These are phyloP conservation scores for Acyrthosiphon pisum DNA, from an alignment of 1,140 invertebrate species.

Conservation along the genomic window DNA sequence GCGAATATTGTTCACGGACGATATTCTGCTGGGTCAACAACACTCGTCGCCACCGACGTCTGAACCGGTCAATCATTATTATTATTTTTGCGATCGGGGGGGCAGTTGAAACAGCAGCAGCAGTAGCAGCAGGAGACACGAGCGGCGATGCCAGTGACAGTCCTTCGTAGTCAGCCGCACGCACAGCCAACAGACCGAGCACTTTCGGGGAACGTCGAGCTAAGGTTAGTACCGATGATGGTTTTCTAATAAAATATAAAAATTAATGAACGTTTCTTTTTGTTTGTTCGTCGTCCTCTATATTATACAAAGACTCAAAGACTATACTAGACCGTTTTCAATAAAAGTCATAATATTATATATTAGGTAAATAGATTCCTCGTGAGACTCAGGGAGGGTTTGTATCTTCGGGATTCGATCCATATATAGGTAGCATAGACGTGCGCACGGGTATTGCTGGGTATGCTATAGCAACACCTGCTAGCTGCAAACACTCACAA, in stretches of 20 bases:
- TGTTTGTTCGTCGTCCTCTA: neutral
- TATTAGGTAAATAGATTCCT: too few relatives aligned
- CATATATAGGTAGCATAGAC: too few relatives aligned
- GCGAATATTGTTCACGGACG: neutral
- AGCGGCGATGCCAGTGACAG: neutral
- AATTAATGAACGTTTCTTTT: neutral
- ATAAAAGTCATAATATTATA: too few relatives aligned
- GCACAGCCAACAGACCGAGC: neutral
- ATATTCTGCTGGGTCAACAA: neutral
- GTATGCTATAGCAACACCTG: too few relatives aligned
- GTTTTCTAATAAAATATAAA: neutral
- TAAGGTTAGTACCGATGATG: neutral
- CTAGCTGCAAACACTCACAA: too few relatives aligned
- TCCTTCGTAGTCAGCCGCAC: neutral
- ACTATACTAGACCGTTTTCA: too few relatives aligned
- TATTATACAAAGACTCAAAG: neutral
- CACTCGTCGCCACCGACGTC: neutral
- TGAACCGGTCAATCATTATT: neutral
- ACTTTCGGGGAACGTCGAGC: neutral
- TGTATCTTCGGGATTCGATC: too few relatives aligned
- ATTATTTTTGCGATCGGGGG: neutral
- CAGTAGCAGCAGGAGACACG: neutral
- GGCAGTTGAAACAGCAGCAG: neutral
- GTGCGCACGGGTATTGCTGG: too few relatives aligned
- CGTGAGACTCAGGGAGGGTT: too few relatives aligned